Evolutionary conservation across 2,797 vertebrate species (phyloP).

Genomic region (Macropus fuliginosus): DNA sequence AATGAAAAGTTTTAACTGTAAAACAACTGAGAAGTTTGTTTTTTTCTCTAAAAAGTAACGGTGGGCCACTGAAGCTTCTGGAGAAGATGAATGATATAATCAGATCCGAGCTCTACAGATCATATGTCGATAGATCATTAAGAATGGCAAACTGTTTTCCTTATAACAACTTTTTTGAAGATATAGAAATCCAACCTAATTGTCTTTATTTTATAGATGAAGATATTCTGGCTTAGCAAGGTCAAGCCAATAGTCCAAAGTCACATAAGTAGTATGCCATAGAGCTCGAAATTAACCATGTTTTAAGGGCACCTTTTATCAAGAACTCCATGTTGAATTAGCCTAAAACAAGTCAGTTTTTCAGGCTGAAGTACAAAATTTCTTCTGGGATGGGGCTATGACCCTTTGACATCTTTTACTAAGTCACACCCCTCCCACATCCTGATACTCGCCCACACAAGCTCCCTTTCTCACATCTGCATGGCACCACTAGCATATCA

Average conservation of each 20-base stretch:
- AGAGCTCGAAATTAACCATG: neutral
- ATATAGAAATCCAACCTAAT: neutral
- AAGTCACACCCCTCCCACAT: constrained; percentile 56
- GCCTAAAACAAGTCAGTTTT: neutral
- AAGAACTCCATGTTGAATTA: accelerated
- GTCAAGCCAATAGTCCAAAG: neutral
- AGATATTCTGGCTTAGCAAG: neutral
- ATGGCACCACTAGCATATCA: constrained; percentile 46
- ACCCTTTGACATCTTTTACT: constrained; percentile 56
- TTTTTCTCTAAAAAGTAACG: neutral
- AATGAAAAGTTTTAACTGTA: neutral
- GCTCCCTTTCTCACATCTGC: constrained; percentile 49
- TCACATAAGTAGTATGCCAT: neutral
- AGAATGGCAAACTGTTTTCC: neutral
- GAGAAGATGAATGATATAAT: neutral
- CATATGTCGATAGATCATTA: neutral
- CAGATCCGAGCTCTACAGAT: neutral
- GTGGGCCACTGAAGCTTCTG: neutral
- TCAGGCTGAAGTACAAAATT: neutral
- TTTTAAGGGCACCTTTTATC: neutral
- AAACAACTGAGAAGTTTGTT: neutral
- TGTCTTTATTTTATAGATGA: neutral
- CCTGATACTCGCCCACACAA: neutral
- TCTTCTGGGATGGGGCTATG: constrained; percentile 48
- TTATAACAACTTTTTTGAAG: neutral